Evolutionary conservation across 2,888 invertebrate genomes (phyloP).

Genomic region (Colostygia pectinataria): DNA sequence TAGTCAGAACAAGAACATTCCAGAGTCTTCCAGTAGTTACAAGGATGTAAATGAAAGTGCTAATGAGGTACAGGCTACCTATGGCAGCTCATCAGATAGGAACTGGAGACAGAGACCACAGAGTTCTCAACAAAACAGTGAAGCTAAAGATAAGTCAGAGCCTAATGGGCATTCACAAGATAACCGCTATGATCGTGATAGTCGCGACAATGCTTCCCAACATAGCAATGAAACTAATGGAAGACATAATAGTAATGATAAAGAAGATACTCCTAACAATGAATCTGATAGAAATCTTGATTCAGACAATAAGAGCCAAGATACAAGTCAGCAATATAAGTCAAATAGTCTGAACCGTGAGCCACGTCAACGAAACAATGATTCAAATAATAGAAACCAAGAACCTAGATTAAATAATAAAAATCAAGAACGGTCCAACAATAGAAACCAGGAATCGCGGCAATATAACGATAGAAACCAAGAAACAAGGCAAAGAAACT

Average conservation of each 20-base stretch:
- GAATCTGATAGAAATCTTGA: conserved; percentile 37
- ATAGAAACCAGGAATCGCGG: conserved; percentile 26
- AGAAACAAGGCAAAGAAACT: conserved; percentile 21
- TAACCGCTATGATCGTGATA: conserved; percentile 42
- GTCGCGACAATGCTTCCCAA: conserved; percentile 43
- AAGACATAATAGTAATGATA: conserved; percentile 25
- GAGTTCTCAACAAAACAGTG: conserved; percentile 42
- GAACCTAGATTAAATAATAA: conserved; percentile 27
- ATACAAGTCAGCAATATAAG: conserved; percentile 33
- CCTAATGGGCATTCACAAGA: conserved; percentile 43
- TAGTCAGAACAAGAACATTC: conserved; percentile 48
- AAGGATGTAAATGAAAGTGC: conserved; percentile 37
- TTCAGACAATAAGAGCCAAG: conserved; percentile 31
- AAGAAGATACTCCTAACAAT: conserved; percentile 18
- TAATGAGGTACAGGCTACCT: conserved; percentile 41
- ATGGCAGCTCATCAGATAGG: conserved; percentile 54
- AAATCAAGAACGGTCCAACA: conserved; percentile 24
- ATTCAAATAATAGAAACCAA: conserved; percentile 33
- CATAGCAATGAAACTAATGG: conserved; percentile 40
- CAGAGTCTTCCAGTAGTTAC: conserved; percentile 45
- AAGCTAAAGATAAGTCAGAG: conserved; percentile 36
- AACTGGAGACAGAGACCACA: conserved; percentile 71
- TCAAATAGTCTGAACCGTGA: conserved; percentile 25
- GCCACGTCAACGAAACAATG: conserved; percentile 18
- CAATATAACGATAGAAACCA: conserved; percentile 21